A percentile compares a stretch with the other conserved stretches of the same genome.
Evolutionary conservation across 1,140 invertebrate genomes (phyloP).

Genomic region (Zaprionus camerounensis): DNA sequence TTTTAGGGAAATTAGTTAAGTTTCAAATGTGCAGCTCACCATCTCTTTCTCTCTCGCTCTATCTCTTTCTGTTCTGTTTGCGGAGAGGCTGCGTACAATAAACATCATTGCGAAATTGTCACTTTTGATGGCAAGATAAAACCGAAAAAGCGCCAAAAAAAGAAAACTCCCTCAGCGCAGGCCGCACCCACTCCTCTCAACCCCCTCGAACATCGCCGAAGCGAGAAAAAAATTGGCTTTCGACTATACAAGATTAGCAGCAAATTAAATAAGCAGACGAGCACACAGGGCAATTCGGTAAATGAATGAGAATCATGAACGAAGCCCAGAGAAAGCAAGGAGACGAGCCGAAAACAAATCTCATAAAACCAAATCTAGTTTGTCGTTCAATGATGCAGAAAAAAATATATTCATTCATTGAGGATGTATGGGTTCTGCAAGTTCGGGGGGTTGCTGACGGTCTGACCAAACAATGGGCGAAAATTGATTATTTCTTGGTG

Average conservation of each 20-base stretch:
- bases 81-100: conserved; percentile 29
- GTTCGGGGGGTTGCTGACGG: neutral
- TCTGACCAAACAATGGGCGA: conserved; percentile 43
- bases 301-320: conserved; percentile 39
- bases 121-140: conserved; percentile 72
- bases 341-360: conserved; percentile 72
- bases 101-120: conserved; percentile 73
- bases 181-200: no score
- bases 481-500: conserved; percentile 34
- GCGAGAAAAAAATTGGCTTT: conserved; percentile 60
- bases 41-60: neutral
- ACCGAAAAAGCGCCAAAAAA: conserved; percentile 28
- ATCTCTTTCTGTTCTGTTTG: neutral
- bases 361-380: conserved; percentile 82
- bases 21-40: conserved; percentile 47
- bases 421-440: conserved; percentile 30
- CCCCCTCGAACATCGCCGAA: neutral
- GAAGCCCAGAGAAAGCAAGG: conserved; percentile 13
- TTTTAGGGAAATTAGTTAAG: conserved; percentile 78
- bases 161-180: neutral
- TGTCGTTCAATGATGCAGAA: conserved; percentile 80
- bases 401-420: conserved; percentile 76
- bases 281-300: conserved; percentile 43
- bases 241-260: conserved; percentile 73
- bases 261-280: conserved; percentile 79